Conservation (phyloP, 2,113 vertebrate genomes). For the Morone chrysops region DNA sequence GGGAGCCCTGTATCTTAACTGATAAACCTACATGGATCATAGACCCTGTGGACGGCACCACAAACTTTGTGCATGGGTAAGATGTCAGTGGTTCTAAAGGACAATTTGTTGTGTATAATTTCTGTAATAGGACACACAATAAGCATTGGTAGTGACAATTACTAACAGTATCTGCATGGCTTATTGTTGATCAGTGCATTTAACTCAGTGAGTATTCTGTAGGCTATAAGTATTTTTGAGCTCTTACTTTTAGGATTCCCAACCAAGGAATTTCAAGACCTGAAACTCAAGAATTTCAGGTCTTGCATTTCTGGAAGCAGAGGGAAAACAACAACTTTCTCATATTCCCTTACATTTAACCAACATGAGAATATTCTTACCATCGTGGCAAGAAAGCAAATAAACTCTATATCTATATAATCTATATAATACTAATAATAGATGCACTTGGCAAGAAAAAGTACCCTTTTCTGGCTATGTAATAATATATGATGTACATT, state of each 20-base stretch:
- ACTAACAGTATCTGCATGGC: background rate
- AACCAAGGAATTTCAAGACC: no score
- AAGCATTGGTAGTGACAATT: background rate
- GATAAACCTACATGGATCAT: constrained; percentile 97
- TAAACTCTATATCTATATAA: no score
- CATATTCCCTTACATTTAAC: background rate
- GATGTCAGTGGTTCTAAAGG: background rate
- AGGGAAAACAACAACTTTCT: background rate
- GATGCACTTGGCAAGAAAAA: no score
- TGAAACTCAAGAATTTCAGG: no score
- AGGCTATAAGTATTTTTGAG: background rate
- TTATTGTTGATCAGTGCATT: background rate
- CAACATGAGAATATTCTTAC: no score
- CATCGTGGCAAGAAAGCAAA: no score
- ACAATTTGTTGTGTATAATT: background rate
- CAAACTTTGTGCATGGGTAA: constrained; percentile 97
- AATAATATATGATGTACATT: background rate
- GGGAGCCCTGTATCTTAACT: constrained; percentile 86
- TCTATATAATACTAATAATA: no score
- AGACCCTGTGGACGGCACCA: constrained; percentile 96
- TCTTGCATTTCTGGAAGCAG: background rate
- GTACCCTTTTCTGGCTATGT: background rate
- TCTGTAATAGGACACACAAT: no score
- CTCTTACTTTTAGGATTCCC: background rate
- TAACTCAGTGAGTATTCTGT: background rate